Evolutionary conservation across 2,113 vertebrate species (phyloP).

Genomic region (Carassius auratus): DNA sequence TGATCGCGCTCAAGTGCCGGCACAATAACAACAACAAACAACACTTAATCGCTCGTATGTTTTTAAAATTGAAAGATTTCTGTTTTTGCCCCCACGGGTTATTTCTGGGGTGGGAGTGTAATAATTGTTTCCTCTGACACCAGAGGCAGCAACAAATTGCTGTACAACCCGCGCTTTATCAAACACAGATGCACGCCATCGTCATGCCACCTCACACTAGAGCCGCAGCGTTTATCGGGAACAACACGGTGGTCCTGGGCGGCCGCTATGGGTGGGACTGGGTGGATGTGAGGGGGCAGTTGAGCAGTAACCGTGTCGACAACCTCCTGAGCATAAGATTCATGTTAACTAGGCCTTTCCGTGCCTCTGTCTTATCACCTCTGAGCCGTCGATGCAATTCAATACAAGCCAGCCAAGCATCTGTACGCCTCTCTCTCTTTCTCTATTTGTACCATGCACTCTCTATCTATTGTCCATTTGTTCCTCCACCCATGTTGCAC

Average conservation of each 20-base stretch:
- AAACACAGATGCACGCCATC: neutral
- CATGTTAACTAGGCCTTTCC: conserved; percentile 49
- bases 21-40: conserved; percentile 4
- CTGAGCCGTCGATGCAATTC: conserved; percentile 57
- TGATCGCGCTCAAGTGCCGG: neutral
- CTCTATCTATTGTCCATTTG: conserved; percentile 34
- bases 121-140: conserved; percentile 8
- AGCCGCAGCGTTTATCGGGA: conserved; percentile 44
- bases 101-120: conserved; percentile 18
- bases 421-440: neutral
- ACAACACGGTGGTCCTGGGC: conserved; percentile 22
- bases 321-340: conserved; percentile 48
- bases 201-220: too few species aligned
- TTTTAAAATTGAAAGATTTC: conserved; percentile 40
- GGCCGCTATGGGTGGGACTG: conserved; percentile 18
- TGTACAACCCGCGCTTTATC: neutral
- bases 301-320: conserved; percentile 35
- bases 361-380: conserved; percentile 57
- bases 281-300: conserved; percentile 21
- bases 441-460: neutral
- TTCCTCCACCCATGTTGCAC: neutral
- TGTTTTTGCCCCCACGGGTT: conserved; percentile 2
- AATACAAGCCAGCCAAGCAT: conserved; percentile 51
- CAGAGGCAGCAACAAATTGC: neutral
- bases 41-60: neutral